phyloP scores from a whole-genome alignment of 2,888 invertebrate species.

The Pasiphila rectangulata region DNA sequence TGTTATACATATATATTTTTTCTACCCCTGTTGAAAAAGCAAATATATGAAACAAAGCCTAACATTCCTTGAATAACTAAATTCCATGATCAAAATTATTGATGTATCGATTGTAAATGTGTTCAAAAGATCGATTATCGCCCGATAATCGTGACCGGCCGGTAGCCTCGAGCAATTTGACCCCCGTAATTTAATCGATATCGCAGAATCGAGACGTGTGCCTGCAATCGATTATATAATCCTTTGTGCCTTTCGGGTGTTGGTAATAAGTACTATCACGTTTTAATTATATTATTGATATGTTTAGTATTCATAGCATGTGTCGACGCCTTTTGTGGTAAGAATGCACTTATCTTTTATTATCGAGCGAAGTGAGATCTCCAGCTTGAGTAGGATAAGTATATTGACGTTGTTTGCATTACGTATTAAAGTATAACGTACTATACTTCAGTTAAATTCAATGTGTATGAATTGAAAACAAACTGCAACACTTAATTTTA shows the following conservation, averaged over 20 bases:
- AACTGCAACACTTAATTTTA: too few species aligned
- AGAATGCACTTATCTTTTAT: neutral
- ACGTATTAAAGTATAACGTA: too few species aligned
- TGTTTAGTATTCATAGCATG: neutral
- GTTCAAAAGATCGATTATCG: conserved; percentile 27
- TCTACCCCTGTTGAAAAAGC: too few species aligned
- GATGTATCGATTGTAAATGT: conserved; percentile 29
- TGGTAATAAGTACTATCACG: conserved; percentile 1
- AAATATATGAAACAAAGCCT: too few species aligned
- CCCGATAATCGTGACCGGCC: conserved; percentile 24
- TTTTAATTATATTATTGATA: neutral
- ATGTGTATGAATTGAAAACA: too few species aligned
- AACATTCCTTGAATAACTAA: too few species aligned
- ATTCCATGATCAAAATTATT: too few species aligned
- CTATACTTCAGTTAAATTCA: too few species aligned
- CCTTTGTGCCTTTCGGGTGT: conserved; percentile 4
- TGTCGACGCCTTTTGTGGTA: neutral
- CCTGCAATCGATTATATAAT: conserved; percentile 10
- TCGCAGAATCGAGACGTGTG: conserved; percentile 10
- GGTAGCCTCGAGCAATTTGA: conserved; percentile 25
- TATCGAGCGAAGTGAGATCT: neutral
- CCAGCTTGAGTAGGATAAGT: too few species aligned
- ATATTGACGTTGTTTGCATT: too few species aligned
- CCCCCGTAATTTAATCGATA: conserved; percentile 25
- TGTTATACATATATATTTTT: too few species aligned